These are phyloP conservation scores for Chaetodon trifascialis DNA, from an alignment of 2,113 vertebrate genomes.

Conservation along the genomic window DNA sequence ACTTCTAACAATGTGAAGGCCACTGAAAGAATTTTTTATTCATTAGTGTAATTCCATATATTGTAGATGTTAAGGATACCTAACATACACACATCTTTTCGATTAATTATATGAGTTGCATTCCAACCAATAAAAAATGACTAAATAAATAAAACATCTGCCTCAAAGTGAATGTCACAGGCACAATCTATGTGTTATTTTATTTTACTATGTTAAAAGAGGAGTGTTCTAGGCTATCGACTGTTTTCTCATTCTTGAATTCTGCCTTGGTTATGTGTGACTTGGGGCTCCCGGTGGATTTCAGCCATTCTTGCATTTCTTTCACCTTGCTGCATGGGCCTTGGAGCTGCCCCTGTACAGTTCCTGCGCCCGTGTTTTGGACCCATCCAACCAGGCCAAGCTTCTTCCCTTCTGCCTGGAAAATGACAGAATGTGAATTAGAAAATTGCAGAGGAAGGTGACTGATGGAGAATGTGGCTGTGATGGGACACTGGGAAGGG, in stretches of 20 bases:
- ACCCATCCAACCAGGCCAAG: slow-evolving; percentile 96
- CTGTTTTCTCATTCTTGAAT: slow-evolving; percentile 90
- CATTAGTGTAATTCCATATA: slow-evolving; percentile 34
- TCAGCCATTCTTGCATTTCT: slow-evolving; percentile 93
- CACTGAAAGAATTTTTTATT: slow-evolving; percentile 11
- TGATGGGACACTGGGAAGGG: neutral
- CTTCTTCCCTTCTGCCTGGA: slow-evolving; percentile 89
- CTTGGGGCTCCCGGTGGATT: slow-evolving; percentile 90
- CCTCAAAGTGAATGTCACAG: slow-evolving; percentile 22
- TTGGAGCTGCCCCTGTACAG: slow-evolving; percentile 91
- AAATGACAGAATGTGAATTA: slow-evolving; percentile 10
- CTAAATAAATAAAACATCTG: slow-evolving; percentile 72
- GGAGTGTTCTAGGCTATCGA: slow-evolving; percentile 83
- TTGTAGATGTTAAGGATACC: slow-evolving; percentile 25
- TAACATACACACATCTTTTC: neutral
- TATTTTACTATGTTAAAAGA: slow-evolving; percentile 87
- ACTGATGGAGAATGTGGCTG: neutral
- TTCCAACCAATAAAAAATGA: slow-evolving; percentile 31
- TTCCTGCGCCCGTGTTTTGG: slow-evolving; percentile 89
- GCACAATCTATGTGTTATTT: neutral
- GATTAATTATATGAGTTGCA: neutral
- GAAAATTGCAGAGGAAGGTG: fast-evolving
- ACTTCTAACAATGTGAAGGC: slow-evolving; percentile 6
- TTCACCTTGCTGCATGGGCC: slow-evolving; percentile 85
- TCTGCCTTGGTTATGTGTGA: slow-evolving; percentile 88